Evolutionary conservation across 2,888 invertebrate genomes (phyloP).

Genomic region (Abscondita cerata): DNA sequence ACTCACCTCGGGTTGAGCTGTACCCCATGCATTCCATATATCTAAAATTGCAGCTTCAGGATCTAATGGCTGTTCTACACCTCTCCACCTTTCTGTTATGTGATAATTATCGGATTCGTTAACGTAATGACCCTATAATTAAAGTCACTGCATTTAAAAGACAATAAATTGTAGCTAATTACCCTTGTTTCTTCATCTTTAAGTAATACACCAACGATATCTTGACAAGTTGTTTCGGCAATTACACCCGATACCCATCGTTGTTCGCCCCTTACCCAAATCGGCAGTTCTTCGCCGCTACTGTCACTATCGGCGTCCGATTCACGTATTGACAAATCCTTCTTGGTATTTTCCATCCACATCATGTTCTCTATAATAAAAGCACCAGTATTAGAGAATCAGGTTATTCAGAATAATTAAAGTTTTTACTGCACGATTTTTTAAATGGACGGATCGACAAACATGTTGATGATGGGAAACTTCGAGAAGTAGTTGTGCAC

Average conservation of each 20-base stretch:
- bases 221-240: constrained; percentile 78
- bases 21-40: constrained; percentile 83
- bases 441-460: constrained; percentile 9
- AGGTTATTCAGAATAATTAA: not conserved
- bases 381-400: not conserved
- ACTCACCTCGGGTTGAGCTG: constrained; percentile 69
- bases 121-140: constrained; percentile 54
- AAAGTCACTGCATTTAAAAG: not conserved
- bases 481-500: constrained; percentile 36
- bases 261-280: constrained; percentile 78
- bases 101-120: constrained; percentile 64
- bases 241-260: constrained; percentile 83
- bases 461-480: constrained; percentile 40
- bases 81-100: constrained; percentile 79
- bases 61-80: constrained; percentile 76
- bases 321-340: constrained; percentile 39
- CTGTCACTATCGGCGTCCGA: constrained; percentile 60
- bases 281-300: constrained; percentile 73
- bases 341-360: constrained; percentile 51
- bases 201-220: constrained; percentile 77
- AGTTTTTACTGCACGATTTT: not conserved
- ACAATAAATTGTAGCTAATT: constrained; percentile 32
- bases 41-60: constrained; percentile 77
- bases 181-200: constrained; percentile 60
- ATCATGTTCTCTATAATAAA: constrained; percentile 39